Evolutionary conservation across 2,888 invertebrate genomes (phyloP), one percentile per base, ranked within the genome.

Genomic region (Urechis unicinctus): DNA sequence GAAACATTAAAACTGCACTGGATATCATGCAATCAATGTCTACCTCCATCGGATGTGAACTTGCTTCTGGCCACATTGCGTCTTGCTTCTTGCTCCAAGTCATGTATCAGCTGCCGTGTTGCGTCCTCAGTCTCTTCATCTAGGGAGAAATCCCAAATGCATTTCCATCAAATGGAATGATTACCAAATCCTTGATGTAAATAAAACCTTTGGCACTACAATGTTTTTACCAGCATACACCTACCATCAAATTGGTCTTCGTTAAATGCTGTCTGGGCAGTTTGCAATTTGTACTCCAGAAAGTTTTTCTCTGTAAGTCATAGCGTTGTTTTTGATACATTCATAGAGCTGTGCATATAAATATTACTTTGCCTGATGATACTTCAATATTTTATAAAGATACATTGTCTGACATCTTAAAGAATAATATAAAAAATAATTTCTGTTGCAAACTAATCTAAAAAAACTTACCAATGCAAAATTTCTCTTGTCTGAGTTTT

Each of bases 401-500:
- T n/a, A n/a, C n/a, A n/a, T n/a, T n/a, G n/a, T n/a, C n/a, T n/a
- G n/a, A n/a, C n/a, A n/a, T n/a, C n/a, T n/a, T n/a, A n/a, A n/a
- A n/a, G n/a, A n/a, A n/a, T n/a, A n/a, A n/a, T n/a, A n/a, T n/a
- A n/a, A n/a, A n/a, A n/a, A n/a, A n/a, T n/a, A n/a, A n/a, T n/a
- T n/a, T n/a, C n/a, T n/a, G n/a, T n/a, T n/a, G n/a, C n/a, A n/a
- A n/a, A n/a, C n/a, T n/a, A n/a, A n/a, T n/a, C n/a, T n/a, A n/a
- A n/a, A n/a, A n/a, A n/a, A n/a, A n/a, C n/a, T 52, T 46, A 62
- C 62, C 59, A 43, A 56, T 25, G 2, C 28, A 30, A 45, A 57
- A 61, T 49, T 61, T 62, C 31, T 62, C 62, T 26, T 44, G 47
- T 30, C 49, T 24, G 6, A 61, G 41, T 6, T 28, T 52, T 24